Conservation (phyloP, 2,113 vertebrate genomes). For the Butorides virescens region DNA sequence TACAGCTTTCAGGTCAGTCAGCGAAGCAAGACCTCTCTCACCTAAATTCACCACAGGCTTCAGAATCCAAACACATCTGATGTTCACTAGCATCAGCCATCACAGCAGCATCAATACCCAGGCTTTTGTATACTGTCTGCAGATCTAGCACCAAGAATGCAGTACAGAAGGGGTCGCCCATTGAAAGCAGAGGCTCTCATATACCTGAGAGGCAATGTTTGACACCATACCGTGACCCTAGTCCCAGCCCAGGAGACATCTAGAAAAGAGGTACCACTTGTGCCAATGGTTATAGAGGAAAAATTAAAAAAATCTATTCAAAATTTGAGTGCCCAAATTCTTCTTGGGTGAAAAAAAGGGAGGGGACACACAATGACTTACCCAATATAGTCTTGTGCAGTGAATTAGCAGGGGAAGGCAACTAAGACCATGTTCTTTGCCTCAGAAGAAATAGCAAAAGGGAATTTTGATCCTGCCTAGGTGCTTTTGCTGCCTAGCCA, state of each 20-base stretch:
- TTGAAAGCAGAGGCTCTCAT: neutral
- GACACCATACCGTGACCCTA: neutral
- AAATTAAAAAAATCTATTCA: neutral
- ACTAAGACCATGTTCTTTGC: neutral
- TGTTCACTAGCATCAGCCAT: neutral
- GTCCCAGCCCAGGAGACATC: neutral
- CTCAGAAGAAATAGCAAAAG: neutral
- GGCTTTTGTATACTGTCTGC: neutral
- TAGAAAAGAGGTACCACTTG: neutral
- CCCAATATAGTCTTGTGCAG: neutral
- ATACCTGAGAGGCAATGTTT: neutral
- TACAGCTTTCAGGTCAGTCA: neutral
- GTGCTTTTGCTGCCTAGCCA: neutral
- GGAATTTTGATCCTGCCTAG: neutral
- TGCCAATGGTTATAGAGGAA: neutral
- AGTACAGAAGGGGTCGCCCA: neutral
- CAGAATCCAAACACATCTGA: fast-evolving
- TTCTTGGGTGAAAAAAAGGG: neutral
- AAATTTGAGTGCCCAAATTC: neutral
- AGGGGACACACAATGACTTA: too few relatives aligned
- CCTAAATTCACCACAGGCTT: neutral
- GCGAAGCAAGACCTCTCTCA: neutral
- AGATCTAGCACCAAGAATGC: fast-evolving
- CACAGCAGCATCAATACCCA: fast-evolving
- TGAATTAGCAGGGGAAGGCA: neutral